phyloP scores from a whole-genome alignment of 2,113 vertebrate species.

The Ursus arctos region DNA sequence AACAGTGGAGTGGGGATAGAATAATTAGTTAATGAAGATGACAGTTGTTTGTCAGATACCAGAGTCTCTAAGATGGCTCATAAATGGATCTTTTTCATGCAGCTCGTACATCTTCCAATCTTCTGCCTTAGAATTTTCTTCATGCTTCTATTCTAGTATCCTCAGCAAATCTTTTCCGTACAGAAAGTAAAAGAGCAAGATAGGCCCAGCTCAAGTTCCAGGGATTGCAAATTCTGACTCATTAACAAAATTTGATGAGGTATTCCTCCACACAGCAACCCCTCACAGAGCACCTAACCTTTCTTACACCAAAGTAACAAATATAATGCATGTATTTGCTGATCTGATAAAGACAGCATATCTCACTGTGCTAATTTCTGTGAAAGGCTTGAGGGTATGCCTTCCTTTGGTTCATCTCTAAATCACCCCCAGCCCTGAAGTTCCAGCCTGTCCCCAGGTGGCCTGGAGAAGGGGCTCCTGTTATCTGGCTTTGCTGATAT shows the following conservation, averaged over 20 bases:
- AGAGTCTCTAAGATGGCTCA: not conserved
- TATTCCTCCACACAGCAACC: not conserved
- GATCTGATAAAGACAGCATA: not conserved
- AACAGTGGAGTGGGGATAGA: not conserved
- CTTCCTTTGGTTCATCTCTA: conserved; percentile 67
- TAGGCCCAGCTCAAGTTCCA: not conserved
- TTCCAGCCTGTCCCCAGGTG: conserved; percentile 51
- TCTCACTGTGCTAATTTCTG: not conserved
- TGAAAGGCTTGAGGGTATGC: conserved; percentile 63
- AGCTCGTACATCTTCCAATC: not conserved
- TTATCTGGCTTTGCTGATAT: conserved; percentile 72
- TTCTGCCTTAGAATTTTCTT: not conserved
- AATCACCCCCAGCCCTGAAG: conserved; percentile 51
- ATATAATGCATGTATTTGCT: not conserved
- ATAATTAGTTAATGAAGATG: conserved; percentile 45
- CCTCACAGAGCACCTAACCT: not conserved
- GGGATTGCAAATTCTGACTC: conserved; percentile 37
- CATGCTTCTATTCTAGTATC: not conserved
- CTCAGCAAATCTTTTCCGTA: not conserved
- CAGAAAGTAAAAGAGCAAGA: not conserved
- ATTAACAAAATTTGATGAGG: not conserved
- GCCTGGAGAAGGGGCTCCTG: conserved; percentile 25
- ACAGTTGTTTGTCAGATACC: not conserved
- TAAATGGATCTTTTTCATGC: not conserved
- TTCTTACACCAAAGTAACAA: not conserved